Conservation (phyloP, 2,113 vertebrate genomes). For the Cynopterus brachyotis region DNA sequence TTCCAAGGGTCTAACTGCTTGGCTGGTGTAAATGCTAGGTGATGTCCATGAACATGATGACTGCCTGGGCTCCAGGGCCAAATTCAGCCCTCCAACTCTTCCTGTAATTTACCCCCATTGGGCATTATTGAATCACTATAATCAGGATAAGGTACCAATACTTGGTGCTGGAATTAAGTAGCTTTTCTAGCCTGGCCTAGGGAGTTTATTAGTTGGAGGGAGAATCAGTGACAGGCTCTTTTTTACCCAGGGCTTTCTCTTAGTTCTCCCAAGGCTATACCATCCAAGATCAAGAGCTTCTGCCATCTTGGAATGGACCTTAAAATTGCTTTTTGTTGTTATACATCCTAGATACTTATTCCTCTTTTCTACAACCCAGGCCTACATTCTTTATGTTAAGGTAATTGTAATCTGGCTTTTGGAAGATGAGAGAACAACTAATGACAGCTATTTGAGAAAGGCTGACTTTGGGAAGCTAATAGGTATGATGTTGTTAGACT, state of each 20-base stretch:
- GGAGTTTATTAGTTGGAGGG: slow-evolving; percentile 47
- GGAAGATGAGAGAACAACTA: background rate
- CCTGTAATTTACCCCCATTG: slow-evolving; percentile 70
- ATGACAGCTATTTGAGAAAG: background rate
- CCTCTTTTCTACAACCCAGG: background rate
- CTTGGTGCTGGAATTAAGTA: slow-evolving; percentile 65
- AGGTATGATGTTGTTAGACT: background rate
- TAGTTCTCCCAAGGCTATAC: slow-evolving; percentile 15
- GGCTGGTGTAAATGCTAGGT: slow-evolving; percentile 39
- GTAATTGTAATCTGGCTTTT: background rate
- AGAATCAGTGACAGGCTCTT: slow-evolving; percentile 36
- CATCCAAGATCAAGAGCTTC: background rate
- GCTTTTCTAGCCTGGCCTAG: background rate
- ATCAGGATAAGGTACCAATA: slow-evolving; percentile 56
- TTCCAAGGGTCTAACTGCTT: background rate
- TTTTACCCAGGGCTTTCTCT: slow-evolving; percentile 38
- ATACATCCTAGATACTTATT: background rate
- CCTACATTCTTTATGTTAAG: background rate
- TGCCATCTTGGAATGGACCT: slow-evolving; percentile 3
- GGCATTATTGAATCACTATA: slow-evolving; percentile 56
- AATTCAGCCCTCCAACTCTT: slow-evolving; percentile 55
- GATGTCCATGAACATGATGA: slow-evolving; percentile 24
- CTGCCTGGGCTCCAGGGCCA: slow-evolving; percentile 31
- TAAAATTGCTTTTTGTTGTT: background rate
- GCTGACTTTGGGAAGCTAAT: background rate